Base-by-base conservation (phyloP, 2,888 invertebrate genomes). In the Leucozona laternaria region DNA sequence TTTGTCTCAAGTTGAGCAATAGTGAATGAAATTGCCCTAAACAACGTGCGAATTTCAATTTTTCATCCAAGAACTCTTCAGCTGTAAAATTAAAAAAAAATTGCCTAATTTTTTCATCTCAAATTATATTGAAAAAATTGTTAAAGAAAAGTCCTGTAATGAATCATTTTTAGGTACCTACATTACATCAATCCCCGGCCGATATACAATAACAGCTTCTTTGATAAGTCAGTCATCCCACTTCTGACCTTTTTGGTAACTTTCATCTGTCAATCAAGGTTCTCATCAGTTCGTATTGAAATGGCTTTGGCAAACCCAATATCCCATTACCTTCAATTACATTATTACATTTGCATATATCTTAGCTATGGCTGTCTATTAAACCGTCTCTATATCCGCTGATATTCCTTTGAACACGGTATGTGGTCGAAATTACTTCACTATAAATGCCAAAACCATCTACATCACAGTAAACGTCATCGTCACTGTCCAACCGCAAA, bases 371-470 rank as follows among this genome's bases (percentile, higher is more conserved):
- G 2, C 60, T 60, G 60, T 22, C 60, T 40, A 60, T 60, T 60
- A 22, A 40, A 15, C 15, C 13, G 13, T 15, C 8, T 58, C 37
- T 34, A 13, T 25, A 25, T 53, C 10, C 57, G 3, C 17, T 37
- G 58, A 37, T 7, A 80, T 77, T 76, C 28, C 71, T 53, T 72
- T 77, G 66, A 73, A 66, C 77, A 31, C 75, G 37, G 55, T 72
- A 80, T 77, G 80, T 62, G 72, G 48, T 48, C 57, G 48, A 85
- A 77, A 71, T 53, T 45, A 80, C 60, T 77, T 72, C 57, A 68
- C 71, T 55, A n/a, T n/a, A 76, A 68, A 66, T 60, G 80, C 48
- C 80, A 72, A 60, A 60, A 53, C 71, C 80, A 85, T 76, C 11
- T 53, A 60, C 48, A 73, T 62, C 11, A 22, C 20, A 20, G 13